phyloP scores from a whole-genome alignment of 2,113 vertebrate genomes.

The Melanostigma gelatinosum region DNA sequence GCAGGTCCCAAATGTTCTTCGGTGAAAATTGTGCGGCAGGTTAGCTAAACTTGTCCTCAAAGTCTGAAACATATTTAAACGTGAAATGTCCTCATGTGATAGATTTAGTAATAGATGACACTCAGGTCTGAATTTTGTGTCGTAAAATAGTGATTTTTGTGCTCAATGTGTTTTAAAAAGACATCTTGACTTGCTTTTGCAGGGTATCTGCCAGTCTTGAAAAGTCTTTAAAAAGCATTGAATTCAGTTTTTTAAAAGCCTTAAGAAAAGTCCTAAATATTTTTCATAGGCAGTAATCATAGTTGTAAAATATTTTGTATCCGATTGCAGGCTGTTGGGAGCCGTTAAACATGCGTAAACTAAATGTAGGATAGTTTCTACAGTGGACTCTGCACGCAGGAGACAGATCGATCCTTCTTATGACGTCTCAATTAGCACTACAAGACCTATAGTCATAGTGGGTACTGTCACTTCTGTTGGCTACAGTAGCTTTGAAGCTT shows the following conservation, averaged over 20 bases:
- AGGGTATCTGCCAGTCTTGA: neutral
- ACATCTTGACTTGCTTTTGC: neutral
- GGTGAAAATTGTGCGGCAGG: neutral
- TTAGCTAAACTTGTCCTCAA: neutral
- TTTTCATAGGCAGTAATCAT: neutral
- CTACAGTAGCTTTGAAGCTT: neutral
- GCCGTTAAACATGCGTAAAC: neutral
- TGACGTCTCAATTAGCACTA: neutral
- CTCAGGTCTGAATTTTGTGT: neutral
- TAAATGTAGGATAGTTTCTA: neutral
- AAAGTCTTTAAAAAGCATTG: neutral
- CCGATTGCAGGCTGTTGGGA: neutral
- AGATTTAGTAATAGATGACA: neutral
- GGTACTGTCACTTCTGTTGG: neutral
- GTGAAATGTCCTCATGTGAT: neutral
- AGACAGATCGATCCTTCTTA: too few relatives aligned
- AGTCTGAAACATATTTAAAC: neutral
- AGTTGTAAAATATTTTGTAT: neutral
- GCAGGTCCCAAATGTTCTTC: neutral
- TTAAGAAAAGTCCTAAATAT: neutral
- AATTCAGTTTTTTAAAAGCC: neutral
- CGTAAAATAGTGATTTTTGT: too few relatives aligned
- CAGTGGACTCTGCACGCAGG: neutral
- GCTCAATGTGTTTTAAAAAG: neutral
- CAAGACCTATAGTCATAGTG: neutral